These are phyloP conservation scores for Scelioninae gen. 1 DNA, from an alignment of 2,888 invertebrate species.

Conservation along the genomic window DNA sequence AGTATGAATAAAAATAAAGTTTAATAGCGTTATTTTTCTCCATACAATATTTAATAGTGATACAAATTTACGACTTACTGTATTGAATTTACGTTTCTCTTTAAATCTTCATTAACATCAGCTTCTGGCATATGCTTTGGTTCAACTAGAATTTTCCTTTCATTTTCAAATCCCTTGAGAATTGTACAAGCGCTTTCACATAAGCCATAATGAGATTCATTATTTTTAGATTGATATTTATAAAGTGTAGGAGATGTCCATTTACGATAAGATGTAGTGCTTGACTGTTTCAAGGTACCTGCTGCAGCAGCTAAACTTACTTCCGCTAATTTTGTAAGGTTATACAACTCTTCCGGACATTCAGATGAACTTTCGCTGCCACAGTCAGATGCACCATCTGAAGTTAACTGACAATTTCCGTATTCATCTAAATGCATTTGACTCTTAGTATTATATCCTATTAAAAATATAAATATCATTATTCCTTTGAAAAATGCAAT, in stretches of 20 bases:
- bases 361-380: conserved; percentile 83
- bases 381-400: conserved; percentile 83
- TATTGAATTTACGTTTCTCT: too few relatives aligned
- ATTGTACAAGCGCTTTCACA: conserved; percentile 78
- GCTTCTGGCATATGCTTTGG: too few relatives aligned
- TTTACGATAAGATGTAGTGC: conserved; percentile 77
- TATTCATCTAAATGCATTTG: conserved; percentile 80
- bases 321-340: conserved; percentile 90
- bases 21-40: too few relatives aligned
- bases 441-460: conserved; percentile 81
- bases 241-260: conserved; percentile 71
- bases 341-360: conserved; percentile 89
- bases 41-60: too few relatives aligned
- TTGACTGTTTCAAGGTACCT: conserved; percentile 85
- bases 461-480: not conserved
- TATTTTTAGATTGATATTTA: conserved; percentile 37
- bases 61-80: too few relatives aligned
- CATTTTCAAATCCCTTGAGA: conserved; percentile 80
- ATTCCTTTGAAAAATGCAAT: too few relatives aligned
- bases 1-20: too few relatives aligned
- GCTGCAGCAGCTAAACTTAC: conserved; percentile 88
- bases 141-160: conserved; percentile 78
- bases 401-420: conserved; percentile 80
- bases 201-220: conserved; percentile 66
- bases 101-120: too few relatives aligned